Evolutionary conservation across 1,140 invertebrate species (phyloP).

Genomic region (Stegodyphus mimosarum): DNA sequence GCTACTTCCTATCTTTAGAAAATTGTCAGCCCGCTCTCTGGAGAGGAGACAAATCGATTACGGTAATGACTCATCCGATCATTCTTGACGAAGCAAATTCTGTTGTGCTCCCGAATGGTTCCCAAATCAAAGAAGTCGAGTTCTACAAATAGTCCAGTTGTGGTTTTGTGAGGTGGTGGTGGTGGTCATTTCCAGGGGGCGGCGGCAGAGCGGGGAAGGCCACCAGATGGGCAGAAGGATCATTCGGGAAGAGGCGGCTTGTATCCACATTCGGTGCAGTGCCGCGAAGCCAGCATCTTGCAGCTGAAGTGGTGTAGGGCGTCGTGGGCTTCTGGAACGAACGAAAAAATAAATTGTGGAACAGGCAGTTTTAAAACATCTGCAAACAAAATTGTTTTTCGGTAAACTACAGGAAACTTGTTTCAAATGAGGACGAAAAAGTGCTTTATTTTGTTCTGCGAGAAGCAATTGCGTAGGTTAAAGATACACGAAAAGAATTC

Average conservation of each 20-base stretch:
- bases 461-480: too few relatives aligned
- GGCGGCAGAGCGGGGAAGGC: not conserved
- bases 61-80: too few relatives aligned
- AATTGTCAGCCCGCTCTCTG: too few relatives aligned
- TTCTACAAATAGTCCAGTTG: constrained; percentile 21
- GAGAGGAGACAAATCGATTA: too few relatives aligned
- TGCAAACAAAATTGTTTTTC: constrained; percentile 6
- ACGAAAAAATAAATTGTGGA: not conserved
- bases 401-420: not conserved
- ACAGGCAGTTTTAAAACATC: not conserved
- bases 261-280: constrained; percentile 65
- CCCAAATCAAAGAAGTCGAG: not conserved
- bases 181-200: not conserved
- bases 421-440: not conserved
- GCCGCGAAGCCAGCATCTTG: constrained; percentile 67
- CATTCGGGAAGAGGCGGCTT: constrained; percentile 63
- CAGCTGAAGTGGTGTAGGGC: constrained; percentile 69
- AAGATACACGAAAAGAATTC: too few relatives aligned
- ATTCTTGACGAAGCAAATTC: too few relatives aligned
- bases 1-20: too few relatives aligned
- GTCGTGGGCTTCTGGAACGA: constrained; percentile 67
- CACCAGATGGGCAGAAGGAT: constrained; percentile 3
- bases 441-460: too few relatives aligned
- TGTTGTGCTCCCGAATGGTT: too few relatives aligned
- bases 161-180: constrained; percentile 8